phyloP scores from a whole-genome alignment of 2,888 invertebrate genomes.

The Polyommatus icarus region DNA sequence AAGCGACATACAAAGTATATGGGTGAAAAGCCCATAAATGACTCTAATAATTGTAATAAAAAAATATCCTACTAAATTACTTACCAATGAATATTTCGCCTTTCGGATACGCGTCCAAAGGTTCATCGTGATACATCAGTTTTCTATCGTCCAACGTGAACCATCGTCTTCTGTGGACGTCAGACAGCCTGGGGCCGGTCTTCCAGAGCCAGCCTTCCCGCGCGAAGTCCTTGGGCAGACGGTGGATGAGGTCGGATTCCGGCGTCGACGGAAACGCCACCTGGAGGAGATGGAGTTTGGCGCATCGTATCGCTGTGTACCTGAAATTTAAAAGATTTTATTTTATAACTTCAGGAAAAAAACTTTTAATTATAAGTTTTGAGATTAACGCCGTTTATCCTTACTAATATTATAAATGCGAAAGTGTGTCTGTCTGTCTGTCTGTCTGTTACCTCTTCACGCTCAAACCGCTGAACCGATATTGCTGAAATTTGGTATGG shows the following conservation, averaged over 20 bases:
- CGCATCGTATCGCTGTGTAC: slow-evolving; percentile 90
- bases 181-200: slow-evolving; percentile 90
- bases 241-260: slow-evolving; percentile 85
- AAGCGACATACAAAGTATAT: too few species aligned
- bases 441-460: too few species aligned
- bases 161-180: slow-evolving; percentile 92
- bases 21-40: too few species aligned
- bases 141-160: slow-evolving; percentile 93
- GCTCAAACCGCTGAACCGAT: too few species aligned
- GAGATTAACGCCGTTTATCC: too few species aligned
- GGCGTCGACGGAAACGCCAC: slow-evolving; percentile 90
- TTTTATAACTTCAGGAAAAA: not conserved
- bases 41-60: too few species aligned
- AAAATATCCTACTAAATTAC: slow-evolving; percentile 34
- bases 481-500: too few species aligned
- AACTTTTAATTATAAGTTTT: not conserved
- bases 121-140: slow-evolving; percentile 95
- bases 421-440: too few species aligned
- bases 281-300: slow-evolving; percentile 90
- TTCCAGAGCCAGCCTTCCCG: slow-evolving; percentile 94
- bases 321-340: slow-evolving; percentile 46
- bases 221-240: slow-evolving; percentile 89
- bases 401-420: too few species aligned
- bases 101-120: slow-evolving; percentile 92
- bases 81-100: slow-evolving; percentile 93